Base-by-base conservation (phyloP, 2,113 vertebrate species). In the Muntiacus reevesi region DNA sequence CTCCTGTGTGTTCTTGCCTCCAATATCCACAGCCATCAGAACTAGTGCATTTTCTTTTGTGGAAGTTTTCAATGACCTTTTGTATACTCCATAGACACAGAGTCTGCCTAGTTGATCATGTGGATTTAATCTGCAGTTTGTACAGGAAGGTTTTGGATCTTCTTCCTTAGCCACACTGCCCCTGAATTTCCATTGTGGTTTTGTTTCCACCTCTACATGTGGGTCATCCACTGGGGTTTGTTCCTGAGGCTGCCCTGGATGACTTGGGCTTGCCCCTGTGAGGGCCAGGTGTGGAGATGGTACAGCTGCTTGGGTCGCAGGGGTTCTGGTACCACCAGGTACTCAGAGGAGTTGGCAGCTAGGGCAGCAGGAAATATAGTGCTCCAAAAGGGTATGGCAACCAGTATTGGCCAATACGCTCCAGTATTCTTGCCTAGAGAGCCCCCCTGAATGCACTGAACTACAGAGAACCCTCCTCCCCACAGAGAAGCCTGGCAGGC, bases 1-100 rank as follows among this genome's bases (percentile, higher is more conserved):
- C 17, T 67, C 9, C 64, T 36, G n/a, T 36, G 8, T 67, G 64
- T 36, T 67, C 64, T 67, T 36, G 64, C 17, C 4, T 1, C 33
- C 64, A 21, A 0, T 67, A 2, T 19, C n/a, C n/a, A 36, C 5
- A 67, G n/a, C 64, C n/a, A 21, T 36, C n/a, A 3, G 4, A 67
- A 36, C n/a, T 36, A 36, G 64, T 21, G n/a, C 4, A 0, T 21
- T 67, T 67, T 67, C 17, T 36, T 67, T 36, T 67, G n/a, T 21
- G n/a, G 64, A 21, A 5, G 64, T 17, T 36, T 36, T 71, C n/a
- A 71, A 11, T 36, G 64, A 36, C 64, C n/a, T 36, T 67, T 71
- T 36, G n/a, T 36, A 36, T 11, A 36, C 36, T 21, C n/a, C 64
- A 21, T 21, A 71, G 17, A 36, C 17, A 36, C 17, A 71, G 62